Conservation (phyloP, 2,113 vertebrate genomes). For the Neofelis nebulosa region DNA sequence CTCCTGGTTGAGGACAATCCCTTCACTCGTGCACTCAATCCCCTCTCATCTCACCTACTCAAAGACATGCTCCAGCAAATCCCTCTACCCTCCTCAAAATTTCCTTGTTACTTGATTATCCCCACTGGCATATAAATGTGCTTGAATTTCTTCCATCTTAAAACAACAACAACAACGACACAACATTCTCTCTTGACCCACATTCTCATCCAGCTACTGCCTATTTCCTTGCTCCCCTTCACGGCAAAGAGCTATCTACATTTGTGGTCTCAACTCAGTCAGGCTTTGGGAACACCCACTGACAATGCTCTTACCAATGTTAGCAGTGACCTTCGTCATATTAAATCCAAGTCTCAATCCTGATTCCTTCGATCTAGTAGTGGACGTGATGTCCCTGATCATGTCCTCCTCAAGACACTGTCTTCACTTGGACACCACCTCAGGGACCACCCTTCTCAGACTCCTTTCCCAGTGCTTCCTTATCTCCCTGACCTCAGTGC, state of each 20-base stretch:
- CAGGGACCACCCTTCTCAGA: neutral
- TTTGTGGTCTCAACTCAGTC: neutral
- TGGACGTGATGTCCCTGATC: neutral
- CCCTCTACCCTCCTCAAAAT: neutral
- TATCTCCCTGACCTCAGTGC: neutral
- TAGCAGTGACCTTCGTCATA: neutral
- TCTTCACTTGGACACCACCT: neutral
- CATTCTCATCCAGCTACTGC: neutral
- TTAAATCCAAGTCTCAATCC: neutral
- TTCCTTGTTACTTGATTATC: neutral
- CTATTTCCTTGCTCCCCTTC: neutral
- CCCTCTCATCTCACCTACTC: neutral
- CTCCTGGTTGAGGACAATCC: neutral
- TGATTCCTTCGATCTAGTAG: neutral
- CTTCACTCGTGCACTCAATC: neutral
- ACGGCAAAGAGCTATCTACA: neutral
- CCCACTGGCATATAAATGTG: neutral
- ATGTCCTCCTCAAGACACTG: neutral
- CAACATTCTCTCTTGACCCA: neutral
- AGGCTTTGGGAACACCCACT: no score
- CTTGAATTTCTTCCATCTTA: neutral
- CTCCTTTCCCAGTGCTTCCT: neutral
- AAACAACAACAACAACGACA: neutral
- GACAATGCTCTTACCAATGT: neutral
- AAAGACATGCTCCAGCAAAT: neutral